Percentiles rank a stretch among this genome's conserved stretches.
Evolutionary conservation across 2,113 vertebrate species (phyloP).

Genomic region (Saimiri boliviensis): DNA sequence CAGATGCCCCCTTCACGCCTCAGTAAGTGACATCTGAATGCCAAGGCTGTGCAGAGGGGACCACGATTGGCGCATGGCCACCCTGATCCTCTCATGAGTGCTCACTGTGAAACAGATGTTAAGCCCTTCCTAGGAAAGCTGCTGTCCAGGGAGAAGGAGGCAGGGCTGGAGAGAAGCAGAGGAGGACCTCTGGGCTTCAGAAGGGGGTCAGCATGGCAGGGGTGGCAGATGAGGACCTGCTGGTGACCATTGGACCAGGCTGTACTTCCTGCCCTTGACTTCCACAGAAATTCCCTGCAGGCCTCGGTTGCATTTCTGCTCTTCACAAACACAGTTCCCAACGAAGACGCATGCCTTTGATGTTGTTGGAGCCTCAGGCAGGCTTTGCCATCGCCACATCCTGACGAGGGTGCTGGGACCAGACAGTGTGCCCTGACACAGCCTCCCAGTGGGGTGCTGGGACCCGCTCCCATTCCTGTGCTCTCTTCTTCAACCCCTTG

Average conservation of each 20-base stretch:
- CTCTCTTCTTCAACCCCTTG: rapidly evolving
- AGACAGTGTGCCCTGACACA: neutral
- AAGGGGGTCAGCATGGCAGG: neutral
- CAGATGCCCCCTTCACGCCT: neutral
- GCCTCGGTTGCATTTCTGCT: neutral
- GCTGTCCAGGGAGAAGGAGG: neutral
- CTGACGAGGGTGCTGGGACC: neutral
- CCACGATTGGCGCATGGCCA: neutral
- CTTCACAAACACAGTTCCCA: too few species aligned
- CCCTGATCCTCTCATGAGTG: neutral
- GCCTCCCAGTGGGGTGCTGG: neutral
- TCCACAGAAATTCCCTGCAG: neutral
- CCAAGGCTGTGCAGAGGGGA: rapidly evolving
- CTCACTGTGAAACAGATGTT: rapidly evolving
- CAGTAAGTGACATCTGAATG: neutral
- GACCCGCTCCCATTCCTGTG: neutral
- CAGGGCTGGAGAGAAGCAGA: neutral
- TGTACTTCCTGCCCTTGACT: neutral
- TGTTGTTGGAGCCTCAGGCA: neutral
- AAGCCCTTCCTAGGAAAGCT: neutral
- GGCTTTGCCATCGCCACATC: too few species aligned
- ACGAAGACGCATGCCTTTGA: neutral
- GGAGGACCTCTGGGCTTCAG: neutral
- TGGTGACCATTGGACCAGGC: neutral
- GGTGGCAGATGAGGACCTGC: neutral